phyloP scores from a whole-genome alignment of 2,888 invertebrate genomes.

The Dicranocentrus wangi region DNA sequence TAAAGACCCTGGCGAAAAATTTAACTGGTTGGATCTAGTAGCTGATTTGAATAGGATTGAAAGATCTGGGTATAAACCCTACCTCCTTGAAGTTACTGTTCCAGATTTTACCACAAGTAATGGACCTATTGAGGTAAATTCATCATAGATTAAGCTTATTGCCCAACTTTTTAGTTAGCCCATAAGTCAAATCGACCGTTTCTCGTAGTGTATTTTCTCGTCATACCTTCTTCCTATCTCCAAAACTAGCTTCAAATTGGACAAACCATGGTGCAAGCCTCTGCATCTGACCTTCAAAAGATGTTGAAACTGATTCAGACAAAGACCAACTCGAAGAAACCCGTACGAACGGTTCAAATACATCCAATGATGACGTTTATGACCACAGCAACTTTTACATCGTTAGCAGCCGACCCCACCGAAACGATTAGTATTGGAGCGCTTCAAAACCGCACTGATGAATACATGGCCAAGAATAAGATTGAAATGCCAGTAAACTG shows the following conservation, averaged over 20 bases:
- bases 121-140: slow-evolving; percentile 10
- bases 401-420: background rate
- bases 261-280: background rate
- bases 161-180: too few relatives aligned
- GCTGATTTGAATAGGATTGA: slow-evolving; percentile 52
- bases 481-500: slow-evolving; percentile 31
- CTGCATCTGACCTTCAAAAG: background rate
- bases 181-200: too few relatives aligned
- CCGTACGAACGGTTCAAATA: slow-evolving; percentile 29
- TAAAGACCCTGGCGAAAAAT: slow-evolving; percentile 34
- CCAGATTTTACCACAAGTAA: background rate
- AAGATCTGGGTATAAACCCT: slow-evolving; percentile 28
- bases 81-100: slow-evolving; percentile 14
- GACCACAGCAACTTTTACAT: too few relatives aligned
- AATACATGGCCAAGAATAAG: background rate
- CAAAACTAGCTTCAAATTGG: too few relatives aligned
- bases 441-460: slow-evolving; percentile 39
- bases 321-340: slow-evolving; percentile 11
- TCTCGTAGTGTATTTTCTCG: too few relatives aligned
- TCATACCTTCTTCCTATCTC: too few relatives aligned
- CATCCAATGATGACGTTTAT: background rate
- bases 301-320: slow-evolving; percentile 34
- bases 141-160: too few relatives aligned
- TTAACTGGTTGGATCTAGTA: slow-evolving; percentile 47
- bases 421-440: background rate